Evolutionary conservation across 2,113 vertebrate species (phyloP).

Genomic region (Silurus glanis): DNA sequence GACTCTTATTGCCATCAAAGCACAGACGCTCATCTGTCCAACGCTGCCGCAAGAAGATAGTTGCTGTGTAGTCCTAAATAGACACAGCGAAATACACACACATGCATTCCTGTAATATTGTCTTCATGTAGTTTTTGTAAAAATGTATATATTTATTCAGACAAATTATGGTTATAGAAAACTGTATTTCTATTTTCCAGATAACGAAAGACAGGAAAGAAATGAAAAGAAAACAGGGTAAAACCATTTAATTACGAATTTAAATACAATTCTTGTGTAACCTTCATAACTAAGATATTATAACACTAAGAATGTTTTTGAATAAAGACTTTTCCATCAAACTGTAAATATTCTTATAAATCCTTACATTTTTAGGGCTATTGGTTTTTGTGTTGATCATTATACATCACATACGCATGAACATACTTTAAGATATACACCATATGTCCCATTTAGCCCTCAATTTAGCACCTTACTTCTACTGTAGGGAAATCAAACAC

Average conservation of each 20-base stretch:
- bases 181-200: not conserved
- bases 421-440: not conserved
- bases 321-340: not conserved
- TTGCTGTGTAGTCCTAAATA: constrained; percentile 84
- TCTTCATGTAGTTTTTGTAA: not conserved
- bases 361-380: not conserved
- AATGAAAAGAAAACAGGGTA: not conserved
- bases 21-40: constrained; percentile 88
- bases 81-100: constrained; percentile 6
- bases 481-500: not conserved
- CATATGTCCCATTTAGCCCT: not conserved
- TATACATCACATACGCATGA: not conserved
- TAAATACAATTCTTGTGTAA: not conserved
- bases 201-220: not conserved
- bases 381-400: not conserved
- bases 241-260: not conserved
- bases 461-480: not conserved
- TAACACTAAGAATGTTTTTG: not conserved
- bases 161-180: not conserved
- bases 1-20: constrained; percentile 86
- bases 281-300: not conserved
- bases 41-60: constrained; percentile 87
- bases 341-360: not conserved
- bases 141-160: not conserved
- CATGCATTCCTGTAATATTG: not conserved